A percentile compares a stretch with the other conserved stretches of the same genome.
phyloP scores from a whole-genome alignment of 2,113 vertebrate genomes.

The Chiloscyllium plagiosum region DNA sequence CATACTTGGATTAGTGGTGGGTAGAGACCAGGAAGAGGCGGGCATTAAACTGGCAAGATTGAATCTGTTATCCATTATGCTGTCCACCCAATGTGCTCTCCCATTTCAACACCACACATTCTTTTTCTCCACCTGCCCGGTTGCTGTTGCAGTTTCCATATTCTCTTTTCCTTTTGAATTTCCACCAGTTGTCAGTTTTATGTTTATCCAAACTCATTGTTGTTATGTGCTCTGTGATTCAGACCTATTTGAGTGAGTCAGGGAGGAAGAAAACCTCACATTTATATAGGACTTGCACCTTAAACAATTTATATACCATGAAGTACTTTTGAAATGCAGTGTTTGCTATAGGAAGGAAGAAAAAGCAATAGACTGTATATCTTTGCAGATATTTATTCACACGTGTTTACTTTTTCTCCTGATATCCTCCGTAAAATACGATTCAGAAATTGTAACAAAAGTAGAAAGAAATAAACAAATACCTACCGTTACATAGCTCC shows the following conservation, averaged over 20 bases:
- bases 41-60: no score
- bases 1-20: no score
- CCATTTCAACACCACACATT: no score
- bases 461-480: no score
- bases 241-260: neutral
- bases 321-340: neutral
- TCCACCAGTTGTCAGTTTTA: no score
- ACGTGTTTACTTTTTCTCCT: neutral
- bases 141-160: neutral
- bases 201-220: no score
- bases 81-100: neutral
- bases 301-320: neutral
- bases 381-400: neutral
- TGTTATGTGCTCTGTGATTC: no score
- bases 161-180: neutral
- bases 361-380: neutral
- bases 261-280: neutral
- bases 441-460: neutral
- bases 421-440: neutral
- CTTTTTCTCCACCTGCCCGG: no score
- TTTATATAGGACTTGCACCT: neutral
- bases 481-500: no score
- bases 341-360: neutral
- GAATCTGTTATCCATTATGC: neutral
- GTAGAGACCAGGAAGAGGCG: no score